These are phyloP conservation scores for Pseudochaenichthys georgianus DNA, from an alignment of 2,797 vertebrate species.

Conservation along the genomic window DNA sequence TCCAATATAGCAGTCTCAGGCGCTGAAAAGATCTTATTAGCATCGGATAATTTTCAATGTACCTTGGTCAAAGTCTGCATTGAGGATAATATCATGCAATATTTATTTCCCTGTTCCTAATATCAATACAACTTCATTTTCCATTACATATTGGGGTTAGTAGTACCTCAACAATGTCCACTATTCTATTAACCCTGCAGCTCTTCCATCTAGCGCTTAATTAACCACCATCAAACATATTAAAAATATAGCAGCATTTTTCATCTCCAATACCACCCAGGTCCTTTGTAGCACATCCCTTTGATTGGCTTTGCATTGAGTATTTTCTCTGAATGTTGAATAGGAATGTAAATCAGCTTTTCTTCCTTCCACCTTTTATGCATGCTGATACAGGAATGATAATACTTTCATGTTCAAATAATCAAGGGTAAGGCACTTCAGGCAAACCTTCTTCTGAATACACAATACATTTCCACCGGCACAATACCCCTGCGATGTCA, in stretches of 20 bases:
- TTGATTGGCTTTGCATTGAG: slow-evolving; percentile 13
- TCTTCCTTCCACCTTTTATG: neutral
- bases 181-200: slow-evolving; percentile 6
- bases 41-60: neutral
- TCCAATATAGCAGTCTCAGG: neutral
- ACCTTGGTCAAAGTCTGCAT: neutral
- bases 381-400: slow-evolving; percentile 18
- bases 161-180: neutral
- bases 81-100: neutral
- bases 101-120: neutral
- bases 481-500: slow-evolving; percentile 19
- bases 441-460: slow-evolving; percentile 39
- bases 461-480: slow-evolving; percentile 4
- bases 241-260: slow-evolving; percentile 2
- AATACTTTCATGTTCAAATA: slow-evolving; percentile 38
- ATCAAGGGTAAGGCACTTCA: slow-evolving; percentile 30
- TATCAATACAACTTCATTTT: slow-evolving; percentile 1
- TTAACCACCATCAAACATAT: slow-evolving; percentile 16
- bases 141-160: neutral
- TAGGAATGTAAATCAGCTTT: slow-evolving; percentile 8
- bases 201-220: slow-evolving; percentile 1
- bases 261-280: neutral
- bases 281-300: slow-evolving; percentile 13
- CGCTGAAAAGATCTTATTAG: neutral
- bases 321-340: slow-evolving; percentile 28